Percentiles rank a stretch among this genome's conserved stretches.
Evolutionary conservation across 92 coral and sea anemone genomes (phyloP).

Genomic region (Epizoanthus scotinus): DNA sequence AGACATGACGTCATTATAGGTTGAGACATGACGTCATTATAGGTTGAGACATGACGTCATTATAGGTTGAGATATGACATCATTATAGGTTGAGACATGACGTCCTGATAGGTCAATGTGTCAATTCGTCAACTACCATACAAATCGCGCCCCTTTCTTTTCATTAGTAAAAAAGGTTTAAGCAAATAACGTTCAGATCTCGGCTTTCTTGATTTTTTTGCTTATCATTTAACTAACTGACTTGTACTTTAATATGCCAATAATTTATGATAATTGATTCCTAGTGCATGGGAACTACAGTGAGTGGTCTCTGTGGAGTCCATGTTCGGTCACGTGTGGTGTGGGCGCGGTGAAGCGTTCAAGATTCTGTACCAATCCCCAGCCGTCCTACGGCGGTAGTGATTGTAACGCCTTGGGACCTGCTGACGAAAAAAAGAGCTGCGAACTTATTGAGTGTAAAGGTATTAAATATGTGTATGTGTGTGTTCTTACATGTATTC

Average conservation of each 20-base stretch:
- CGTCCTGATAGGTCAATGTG: no score
- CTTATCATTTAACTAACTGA: no score
- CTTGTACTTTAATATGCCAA: no score
- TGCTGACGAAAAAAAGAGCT: conserved; percentile 90
- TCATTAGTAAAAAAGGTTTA: no score
- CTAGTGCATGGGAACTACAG: conserved; percentile 89
- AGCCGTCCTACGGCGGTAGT: conserved; percentile 88
- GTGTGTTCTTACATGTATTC: no score
- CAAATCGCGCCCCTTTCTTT: not conserved
- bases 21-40: no score
- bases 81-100: no score
- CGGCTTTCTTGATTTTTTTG: not conserved
- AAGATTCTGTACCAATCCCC: conserved; percentile 90
- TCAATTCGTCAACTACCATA: not conserved
- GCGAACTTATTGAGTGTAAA: conserved; percentile 91
- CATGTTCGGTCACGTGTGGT: conserved; percentile 98
- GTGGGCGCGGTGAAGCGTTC: conserved; percentile 86
- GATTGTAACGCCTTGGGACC: conserved; percentile 91
- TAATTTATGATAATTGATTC: not conserved
- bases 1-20: no score
- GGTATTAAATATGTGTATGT: conserved; percentile 41
- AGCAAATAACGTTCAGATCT: not conserved
- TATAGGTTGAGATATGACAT: no score
- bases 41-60: no score
- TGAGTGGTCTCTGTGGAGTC: conserved; percentile 96